Evolutionary conservation across 2,888 invertebrate species (phyloP).

Genomic region (Drosophila infuscata): DNA sequence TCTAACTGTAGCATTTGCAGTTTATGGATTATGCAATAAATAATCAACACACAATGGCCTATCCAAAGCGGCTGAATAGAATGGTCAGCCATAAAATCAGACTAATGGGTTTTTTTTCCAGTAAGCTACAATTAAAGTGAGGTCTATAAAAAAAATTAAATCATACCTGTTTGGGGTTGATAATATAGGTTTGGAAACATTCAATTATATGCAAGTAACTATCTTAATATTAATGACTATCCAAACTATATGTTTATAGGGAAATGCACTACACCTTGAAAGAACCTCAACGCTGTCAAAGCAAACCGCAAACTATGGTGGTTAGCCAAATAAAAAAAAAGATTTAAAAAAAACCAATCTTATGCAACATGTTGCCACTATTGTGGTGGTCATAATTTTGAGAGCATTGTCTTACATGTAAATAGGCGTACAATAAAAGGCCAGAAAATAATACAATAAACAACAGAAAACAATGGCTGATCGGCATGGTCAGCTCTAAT

Average conservation of each 20-base stretch:
- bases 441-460: constrained; percentile 18
- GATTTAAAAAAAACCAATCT: constrained; percentile 1
- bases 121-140: constrained; percentile 16
- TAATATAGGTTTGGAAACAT: not conserved
- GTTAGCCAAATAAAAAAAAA: constrained; percentile 17
- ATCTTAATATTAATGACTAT: not conserved
- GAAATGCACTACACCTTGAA: constrained; percentile 54
- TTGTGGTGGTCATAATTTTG: constrained; percentile 50
- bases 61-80: constrained; percentile 31
- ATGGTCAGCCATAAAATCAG: constrained; percentile 49
- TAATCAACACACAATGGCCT: constrained; percentile 72
- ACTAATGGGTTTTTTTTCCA: constrained; percentile 37
- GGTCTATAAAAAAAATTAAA: constrained; percentile 6
- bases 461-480: constrained; percentile 33
- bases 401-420: constrained; percentile 50
- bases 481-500: constrained; percentile 49
- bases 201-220: not conserved
- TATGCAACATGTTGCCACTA: constrained; percentile 37
- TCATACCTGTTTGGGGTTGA: not conserved
- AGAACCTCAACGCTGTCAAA: constrained; percentile 40
- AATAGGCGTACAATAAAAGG: constrained; percentile 37
- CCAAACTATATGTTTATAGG: not conserved
- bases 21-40: constrained; percentile 80
- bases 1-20: constrained; percentile 79
- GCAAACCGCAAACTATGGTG: constrained; percentile 24